Evolutionary conservation across 2,113 vertebrate genomes (phyloP), one percentile per base, ranked within the genome.

Genomic region (Myodes glareolus): DNA sequence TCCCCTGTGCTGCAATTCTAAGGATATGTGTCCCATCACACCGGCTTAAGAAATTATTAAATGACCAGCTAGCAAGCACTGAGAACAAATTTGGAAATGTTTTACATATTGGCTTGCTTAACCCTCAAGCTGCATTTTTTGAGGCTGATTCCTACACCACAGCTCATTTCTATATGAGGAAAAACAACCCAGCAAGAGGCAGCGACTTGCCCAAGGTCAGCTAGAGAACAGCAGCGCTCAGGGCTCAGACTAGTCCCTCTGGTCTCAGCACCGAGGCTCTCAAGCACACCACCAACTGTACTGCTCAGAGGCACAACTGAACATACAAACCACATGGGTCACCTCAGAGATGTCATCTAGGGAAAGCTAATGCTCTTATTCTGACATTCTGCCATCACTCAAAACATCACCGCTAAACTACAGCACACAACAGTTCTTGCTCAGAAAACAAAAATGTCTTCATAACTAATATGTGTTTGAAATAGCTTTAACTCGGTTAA

Each of bases 301-400:
- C 61, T 82, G 65, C 47, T 76, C 92, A 76, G 39, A 1, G n/a
- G 82, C 78, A 96, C 45, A 63, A 21, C 52, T 73, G 81, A 95
- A 89, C 42, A 95, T 95, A 91, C 86, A n/a, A 89, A 84, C 67
- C 94, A 97, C 94, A 73, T 93, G 82, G 87, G 95, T 97, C 91
- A 91, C 81, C 72, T 96, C 91, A 36, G 81, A 96, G 67, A 91
- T 42, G 67, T n/a, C 31, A 3, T 61, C 87, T 47, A 70, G 39
- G 1, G 23, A 95, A 92, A 42, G 63, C 29, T 72, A 55, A 88
- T 17, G 3, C 27, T 93, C 75, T 76, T 72, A 87, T 76, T 95
- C 70, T 90, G 94, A 94, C 77, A 94, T 13, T 29, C 72, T 58
- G 45, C 89, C 86, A 92, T 90, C 67, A 89, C 25, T 77, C 47